These are phyloP conservation scores for Globicephala melas DNA, from an alignment of 2,113 vertebrate genomes.

Conservation along the genomic window DNA sequence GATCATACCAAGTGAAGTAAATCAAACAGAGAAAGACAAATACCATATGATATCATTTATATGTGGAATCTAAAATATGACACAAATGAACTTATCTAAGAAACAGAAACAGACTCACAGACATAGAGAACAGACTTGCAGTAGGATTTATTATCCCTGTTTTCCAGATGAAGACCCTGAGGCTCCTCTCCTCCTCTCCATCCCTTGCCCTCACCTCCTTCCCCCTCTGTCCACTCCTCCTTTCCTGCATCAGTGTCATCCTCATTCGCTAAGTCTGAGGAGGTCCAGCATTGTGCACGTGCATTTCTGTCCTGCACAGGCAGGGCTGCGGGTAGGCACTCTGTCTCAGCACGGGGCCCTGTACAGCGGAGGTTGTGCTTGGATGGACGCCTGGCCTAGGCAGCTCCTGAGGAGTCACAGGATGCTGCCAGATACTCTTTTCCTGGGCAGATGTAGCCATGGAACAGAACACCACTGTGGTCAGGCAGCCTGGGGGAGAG, in stretches of 20 bases:
- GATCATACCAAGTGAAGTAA: background rate
- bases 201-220: too few species aligned
- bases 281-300: rapidly evolving
- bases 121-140: background rate
- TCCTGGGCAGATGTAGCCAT: background rate
- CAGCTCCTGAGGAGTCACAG: too few species aligned
- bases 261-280: too few species aligned
- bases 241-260: rapidly evolving
- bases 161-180: background rate
- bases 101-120: background rate
- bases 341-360: rapidly evolving
- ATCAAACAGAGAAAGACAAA: background rate
- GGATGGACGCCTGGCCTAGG: background rate
- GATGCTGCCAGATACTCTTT: rapidly evolving
- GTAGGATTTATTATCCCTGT: background rate
- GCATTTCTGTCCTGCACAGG: rapidly evolving
- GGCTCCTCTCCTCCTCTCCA: background rate
- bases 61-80: background rate
- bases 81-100: background rate
- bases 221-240: background rate
- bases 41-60: background rate
- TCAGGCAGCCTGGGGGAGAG: background rate
- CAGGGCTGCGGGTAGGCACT: too few species aligned
- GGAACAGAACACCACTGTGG: too few species aligned
- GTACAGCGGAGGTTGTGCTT: rapidly evolving